phyloP scores from a whole-genome alignment of 2,113 vertebrate species.

The Cricetomys ansorgei region DNA sequence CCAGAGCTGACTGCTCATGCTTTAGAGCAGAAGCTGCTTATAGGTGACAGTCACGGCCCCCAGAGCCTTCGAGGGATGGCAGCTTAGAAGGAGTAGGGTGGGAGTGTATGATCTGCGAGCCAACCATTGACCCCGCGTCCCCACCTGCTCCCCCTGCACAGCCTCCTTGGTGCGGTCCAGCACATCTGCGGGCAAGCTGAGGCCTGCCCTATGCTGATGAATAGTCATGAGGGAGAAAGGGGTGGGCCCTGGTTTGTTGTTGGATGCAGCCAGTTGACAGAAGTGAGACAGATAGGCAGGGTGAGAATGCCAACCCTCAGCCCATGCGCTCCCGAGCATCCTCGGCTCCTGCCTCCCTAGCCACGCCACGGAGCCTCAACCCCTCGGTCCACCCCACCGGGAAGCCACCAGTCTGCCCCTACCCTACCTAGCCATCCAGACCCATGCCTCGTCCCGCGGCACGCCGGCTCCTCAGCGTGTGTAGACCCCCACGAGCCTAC shows the following conservation, averaged over 20 bases:
- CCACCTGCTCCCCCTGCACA: conserved; percentile 65
- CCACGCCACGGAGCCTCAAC: background rate
- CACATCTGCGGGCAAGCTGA: conserved; percentile 92
- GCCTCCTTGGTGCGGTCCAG: conserved; percentile 89
- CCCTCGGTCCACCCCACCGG: background rate
- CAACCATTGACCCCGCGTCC: background rate
- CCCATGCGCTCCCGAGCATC: conserved; percentile 73
- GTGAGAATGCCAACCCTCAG: conserved; percentile 81
- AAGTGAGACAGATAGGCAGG: conserved; percentile 87
- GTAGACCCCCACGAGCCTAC: conserved; percentile 82
- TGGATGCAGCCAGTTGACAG: conserved; percentile 93
- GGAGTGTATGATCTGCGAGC: background rate
- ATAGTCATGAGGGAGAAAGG: conserved; percentile 93
- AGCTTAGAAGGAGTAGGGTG: rapidly evolving
- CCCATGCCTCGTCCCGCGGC: conserved; percentile 86
- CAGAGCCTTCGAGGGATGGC: rapidly evolving
- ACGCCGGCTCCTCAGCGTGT: conserved; percentile 72
- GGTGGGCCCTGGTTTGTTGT: conserved; percentile 94
- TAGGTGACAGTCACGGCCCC: background rate
- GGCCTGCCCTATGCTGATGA: conserved; percentile 93
- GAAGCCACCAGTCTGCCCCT: background rate
- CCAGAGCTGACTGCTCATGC: rapidly evolving
- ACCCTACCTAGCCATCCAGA: conserved; percentile 42
- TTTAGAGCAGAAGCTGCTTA: background rate
- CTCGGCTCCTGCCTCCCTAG: conserved; percentile 67